Base-by-base conservation (phyloP, 1,140 invertebrate species). In the Saccostrea echinata region DNA sequence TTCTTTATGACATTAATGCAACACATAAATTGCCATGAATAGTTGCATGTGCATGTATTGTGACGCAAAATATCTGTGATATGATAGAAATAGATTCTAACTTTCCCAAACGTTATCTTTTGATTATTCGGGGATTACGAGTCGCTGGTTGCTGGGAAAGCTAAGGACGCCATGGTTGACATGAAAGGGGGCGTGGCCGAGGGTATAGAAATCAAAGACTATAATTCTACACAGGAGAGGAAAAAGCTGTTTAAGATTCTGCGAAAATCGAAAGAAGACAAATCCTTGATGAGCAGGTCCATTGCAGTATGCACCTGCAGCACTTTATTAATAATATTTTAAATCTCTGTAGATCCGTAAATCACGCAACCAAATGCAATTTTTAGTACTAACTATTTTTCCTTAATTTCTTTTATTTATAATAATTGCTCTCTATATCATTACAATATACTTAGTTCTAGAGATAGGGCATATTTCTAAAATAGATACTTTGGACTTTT, bases 221-320 rank as follows among this genome's bases (percentile, higher is more conserved):
- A 91, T 85, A 91, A 82, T 16, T 84, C 89, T 64, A 91, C 93
- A 27, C 91, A 93, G 8, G 87, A 92, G 57, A 80, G 86, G 52
- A 92, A 90, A 84, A 91, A 94, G 85, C 91, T 95, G 11, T 96
- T 95, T 88, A 92, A 94, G 83, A 94, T 93, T 71, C 93, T 96
- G 84, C 84, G 90, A 21, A 93, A 94, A 71, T 94, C 95, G 88
- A 94, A 94, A 81, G 92, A 93, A 84, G 93, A 95, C 55, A 94
- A 94, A 88, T 94, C 95, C 24, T 90, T 96, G 8, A 95, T 96
- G 92, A 95, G 95, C 91, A 94, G 94, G 88, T 94, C 95, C n/a
- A 95, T 95, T 30, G 87, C 91, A 89, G 95, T 95, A 92, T 90
- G 91, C 87, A 68, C 16, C 12, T 18, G 16, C 9, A 57, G 16